A percentile compares a stretch with the other conserved stretches of the same genome.
phyloP scores from a whole-genome alignment of 92 coral and sea anemone genomes.

The Epizoanthus ramosus region DNA sequence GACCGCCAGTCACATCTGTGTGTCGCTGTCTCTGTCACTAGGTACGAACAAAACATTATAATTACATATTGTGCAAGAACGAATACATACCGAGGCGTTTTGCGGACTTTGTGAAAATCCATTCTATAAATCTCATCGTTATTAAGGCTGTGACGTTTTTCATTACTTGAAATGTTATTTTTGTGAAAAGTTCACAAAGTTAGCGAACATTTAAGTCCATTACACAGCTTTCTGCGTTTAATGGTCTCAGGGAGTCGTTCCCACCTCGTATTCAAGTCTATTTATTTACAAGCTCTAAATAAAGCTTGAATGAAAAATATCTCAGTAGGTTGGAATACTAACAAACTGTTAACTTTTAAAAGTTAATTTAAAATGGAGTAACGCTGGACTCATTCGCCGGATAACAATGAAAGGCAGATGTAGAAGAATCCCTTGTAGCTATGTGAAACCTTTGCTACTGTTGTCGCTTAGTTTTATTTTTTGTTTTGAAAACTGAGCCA shows the following conservation, averaged over 20 bases:
- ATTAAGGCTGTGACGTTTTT: not conserved
- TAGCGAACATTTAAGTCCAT: not conserved
- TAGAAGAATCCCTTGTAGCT: conserved; percentile 29
- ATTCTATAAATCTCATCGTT: not conserved
- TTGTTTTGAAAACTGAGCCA: not conserved
- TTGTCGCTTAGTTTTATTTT: conserved; percentile 26
- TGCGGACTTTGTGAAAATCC: not conserved
- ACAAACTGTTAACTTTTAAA: conserved; percentile 41
- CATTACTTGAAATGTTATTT: not conserved
- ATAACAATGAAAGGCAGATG: conserved; percentile 34
- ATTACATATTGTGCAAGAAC: conserved; percentile 18
- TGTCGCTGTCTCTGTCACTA: conserved; percentile 13
- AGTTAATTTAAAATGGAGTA: conserved; percentile 25
- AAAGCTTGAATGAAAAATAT: conserved; percentile 3
- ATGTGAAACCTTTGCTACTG: conserved; percentile 24
- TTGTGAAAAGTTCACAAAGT: not conserved
- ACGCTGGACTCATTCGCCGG: conserved; percentile 19
- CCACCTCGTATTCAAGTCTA: not conserved
- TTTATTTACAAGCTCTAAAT: conserved; percentile 16
- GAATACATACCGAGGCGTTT: conserved; percentile 18
- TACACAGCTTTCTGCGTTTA: not conserved
- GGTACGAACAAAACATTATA: conserved; percentile 17
- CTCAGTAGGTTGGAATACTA: conserved; percentile 32
- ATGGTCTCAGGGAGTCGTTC: not conserved
- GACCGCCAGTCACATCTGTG: conserved; percentile 40